phyloP scores from a whole-genome alignment of 2,797 vertebrate genomes.

The Mormyrus proboscirostris region DNA sequence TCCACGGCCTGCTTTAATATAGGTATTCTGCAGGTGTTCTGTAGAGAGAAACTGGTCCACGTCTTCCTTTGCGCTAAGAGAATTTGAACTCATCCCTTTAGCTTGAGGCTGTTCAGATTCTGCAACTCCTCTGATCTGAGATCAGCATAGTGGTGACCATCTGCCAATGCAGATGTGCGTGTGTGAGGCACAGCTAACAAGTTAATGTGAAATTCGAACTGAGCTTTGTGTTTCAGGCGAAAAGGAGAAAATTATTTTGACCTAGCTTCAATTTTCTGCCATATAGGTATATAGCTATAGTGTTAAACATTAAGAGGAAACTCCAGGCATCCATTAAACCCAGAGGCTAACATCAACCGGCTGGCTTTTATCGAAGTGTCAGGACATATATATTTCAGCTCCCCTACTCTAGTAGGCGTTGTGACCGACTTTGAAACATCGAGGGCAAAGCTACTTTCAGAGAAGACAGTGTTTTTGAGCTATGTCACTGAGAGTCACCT shows the following conservation, averaged over 20 bases:
- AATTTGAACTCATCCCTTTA: not conserved
- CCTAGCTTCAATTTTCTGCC: not conserved
- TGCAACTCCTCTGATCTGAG: not conserved
- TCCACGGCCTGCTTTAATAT: not conserved
- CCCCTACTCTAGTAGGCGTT: not conserved
- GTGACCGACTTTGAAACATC: not conserved
- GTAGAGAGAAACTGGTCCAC: not conserved
- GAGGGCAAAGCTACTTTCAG: not conserved
- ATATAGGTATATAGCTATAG: not conserved
- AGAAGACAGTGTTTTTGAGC: not conserved
- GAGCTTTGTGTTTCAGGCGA: not conserved
- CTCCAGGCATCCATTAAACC: not conserved
- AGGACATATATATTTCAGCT: not conserved
- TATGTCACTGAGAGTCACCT: not conserved
- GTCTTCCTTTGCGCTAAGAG: not conserved
- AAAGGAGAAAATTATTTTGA: not conserved
- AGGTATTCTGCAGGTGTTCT: not conserved
- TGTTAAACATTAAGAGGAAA: not conserved
- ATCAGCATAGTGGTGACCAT: not conserved
- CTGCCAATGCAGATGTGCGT: not conserved
- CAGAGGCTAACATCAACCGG: not conserved
- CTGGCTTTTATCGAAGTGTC: not conserved
- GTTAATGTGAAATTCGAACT: not conserved
- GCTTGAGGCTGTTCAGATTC: not conserved
- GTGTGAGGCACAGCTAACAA: not conserved